These are phyloP conservation scores for Apteryx mantelli DNA, from an alignment of 2,113 vertebrate genomes.

Conservation along the genomic window DNA sequence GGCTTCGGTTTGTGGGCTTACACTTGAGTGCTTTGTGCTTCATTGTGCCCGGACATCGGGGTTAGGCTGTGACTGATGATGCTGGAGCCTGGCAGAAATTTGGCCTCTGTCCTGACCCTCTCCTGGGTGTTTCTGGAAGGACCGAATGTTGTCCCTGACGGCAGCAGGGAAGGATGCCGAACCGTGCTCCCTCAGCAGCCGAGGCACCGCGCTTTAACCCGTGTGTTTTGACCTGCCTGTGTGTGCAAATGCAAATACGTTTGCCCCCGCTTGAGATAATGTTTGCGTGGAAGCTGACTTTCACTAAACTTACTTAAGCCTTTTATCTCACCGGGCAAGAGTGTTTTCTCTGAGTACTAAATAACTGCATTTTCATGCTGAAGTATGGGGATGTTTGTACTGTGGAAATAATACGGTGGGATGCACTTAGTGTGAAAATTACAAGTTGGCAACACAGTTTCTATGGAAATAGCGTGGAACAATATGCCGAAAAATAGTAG, in stretches of 20 bases:
- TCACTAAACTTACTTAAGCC: not conserved
- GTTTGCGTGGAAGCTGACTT: not conserved
- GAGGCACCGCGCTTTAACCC: not conserved
- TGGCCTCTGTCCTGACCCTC: not conserved
- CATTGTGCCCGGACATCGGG: not conserved
- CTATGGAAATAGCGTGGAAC: slow-evolving; percentile 61
- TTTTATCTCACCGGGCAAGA: slow-evolving; percentile 25
- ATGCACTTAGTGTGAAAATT: slow-evolving; percentile 56
- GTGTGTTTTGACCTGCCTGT: not conserved
- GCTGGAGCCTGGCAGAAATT: not conserved
- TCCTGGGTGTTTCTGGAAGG: not conserved
- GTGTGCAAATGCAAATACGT: not conserved
- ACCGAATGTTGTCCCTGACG: not conserved
- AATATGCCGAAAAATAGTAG: not conserved
- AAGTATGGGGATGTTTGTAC: slow-evolving; percentile 5
- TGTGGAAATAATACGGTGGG: not conserved
- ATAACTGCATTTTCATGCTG: not conserved
- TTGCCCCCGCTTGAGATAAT: not conserved
- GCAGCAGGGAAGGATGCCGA: not conserved
- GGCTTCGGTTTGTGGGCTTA: not conserved
- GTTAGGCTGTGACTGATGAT: not conserved
- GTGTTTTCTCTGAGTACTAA: not conserved
- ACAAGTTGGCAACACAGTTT: slow-evolving; percentile 12
- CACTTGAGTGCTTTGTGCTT: fast-evolving
- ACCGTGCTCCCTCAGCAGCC: not conserved